Percentiles rank a stretch among this genome's conserved stretches.
Evolutionary conservation across 2,797 vertebrate species (phyloP).

Genomic region (Erethizon dorsatum): DNA sequence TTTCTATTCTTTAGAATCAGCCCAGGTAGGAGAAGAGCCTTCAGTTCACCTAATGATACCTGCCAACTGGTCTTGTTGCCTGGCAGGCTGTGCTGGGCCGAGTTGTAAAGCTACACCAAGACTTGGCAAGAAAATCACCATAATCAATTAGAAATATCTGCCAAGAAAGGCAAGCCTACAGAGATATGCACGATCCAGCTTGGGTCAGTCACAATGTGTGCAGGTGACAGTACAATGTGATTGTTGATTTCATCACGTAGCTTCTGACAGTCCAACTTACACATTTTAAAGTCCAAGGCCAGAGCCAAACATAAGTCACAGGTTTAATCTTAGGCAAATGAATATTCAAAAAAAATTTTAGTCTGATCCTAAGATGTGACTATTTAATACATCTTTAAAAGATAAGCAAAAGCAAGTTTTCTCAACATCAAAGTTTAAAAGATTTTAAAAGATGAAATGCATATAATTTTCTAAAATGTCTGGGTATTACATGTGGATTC

Average conservation of each 20-base stretch:
- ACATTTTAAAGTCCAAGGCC: not conserved
- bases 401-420: not conserved
- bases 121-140: not conserved
- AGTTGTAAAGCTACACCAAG: not conserved
- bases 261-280: not conserved
- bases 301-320: not conserved
- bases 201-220: not conserved
- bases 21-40: not conserved
- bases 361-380: not conserved
- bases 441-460: not conserved
- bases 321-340: not conserved
- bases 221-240: not conserved
- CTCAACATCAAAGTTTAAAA: slow-evolving; percentile 40
- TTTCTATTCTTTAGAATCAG: not conserved
- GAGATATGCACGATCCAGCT: not conserved
- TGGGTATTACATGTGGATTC: not conserved
- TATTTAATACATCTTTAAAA: slow-evolving; percentile 1
- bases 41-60: not conserved
- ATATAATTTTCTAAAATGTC: not conserved
- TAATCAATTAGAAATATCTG: not conserved
- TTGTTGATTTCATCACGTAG: not conserved
- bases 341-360: not conserved
- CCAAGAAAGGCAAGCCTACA: not conserved
- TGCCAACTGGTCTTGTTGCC: not conserved
- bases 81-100: not conserved